These are phyloP conservation scores for Channa maculata DNA, from an alignment of 2,113 vertebrate species.

Conservation along the genomic window DNA sequence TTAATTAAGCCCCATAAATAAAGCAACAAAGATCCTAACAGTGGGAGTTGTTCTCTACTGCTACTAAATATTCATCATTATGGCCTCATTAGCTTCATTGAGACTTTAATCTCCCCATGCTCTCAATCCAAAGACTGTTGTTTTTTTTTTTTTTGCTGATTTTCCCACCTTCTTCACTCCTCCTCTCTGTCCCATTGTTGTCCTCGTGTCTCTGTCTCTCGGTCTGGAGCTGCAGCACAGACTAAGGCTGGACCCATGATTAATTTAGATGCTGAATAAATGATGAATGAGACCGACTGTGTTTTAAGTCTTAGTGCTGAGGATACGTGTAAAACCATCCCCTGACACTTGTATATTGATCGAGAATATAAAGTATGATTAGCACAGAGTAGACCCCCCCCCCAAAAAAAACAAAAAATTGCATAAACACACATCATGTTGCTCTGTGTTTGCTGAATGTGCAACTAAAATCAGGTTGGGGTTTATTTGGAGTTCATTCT, in stretches of 20 bases:
- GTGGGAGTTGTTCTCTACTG: background rate
- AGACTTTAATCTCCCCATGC: background rate
- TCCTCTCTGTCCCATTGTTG: background rate
- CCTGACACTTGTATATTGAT: background rate
- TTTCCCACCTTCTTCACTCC: background rate
- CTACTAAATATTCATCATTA: constrained; percentile 3
- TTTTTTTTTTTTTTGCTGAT: no score
- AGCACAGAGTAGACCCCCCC: no score
- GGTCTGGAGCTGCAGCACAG: constrained; percentile 8
- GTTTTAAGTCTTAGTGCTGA: constrained; percentile 8
- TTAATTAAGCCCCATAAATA: constrained; percentile 27
- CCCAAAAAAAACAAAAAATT: background rate
- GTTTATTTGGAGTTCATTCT: no score
- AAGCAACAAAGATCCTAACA: constrained; percentile 4
- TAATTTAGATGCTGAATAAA: constrained; percentile 62
- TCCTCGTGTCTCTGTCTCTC: background rate
- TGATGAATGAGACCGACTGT: constrained; percentile 38
- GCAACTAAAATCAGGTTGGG: no score
- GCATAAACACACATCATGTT: no score
- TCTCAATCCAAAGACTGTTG: no score
- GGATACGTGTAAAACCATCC: background rate
- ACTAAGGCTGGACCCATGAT: constrained; percentile 5
- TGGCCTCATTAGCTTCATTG: constrained; percentile 9
- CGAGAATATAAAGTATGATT: no score
- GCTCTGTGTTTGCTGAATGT: no score